Evolutionary conservation across 2,888 invertebrate genomes (phyloP).

Genomic region (Diarsia brunnea): DNA sequence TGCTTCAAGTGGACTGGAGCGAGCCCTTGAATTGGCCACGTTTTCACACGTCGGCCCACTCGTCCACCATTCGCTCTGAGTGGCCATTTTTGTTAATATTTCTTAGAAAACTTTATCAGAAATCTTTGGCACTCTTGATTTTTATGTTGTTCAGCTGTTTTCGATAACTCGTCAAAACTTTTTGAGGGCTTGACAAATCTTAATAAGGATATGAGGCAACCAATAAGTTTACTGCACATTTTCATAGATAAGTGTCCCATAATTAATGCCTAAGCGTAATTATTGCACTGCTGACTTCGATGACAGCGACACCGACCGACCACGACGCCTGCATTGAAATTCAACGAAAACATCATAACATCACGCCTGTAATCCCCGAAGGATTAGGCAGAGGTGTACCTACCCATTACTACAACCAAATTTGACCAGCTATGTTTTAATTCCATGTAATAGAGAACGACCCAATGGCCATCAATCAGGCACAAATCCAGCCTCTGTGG

Average conservation of each 20-base stretch:
- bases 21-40: conserved; percentile 65
- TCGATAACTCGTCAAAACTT: not conserved
- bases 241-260: not conserved
- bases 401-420: too few species aligned
- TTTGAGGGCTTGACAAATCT: not conserved
- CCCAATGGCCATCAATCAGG: too few species aligned
- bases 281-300: too few species aligned
- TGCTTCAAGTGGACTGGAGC: conserved; percentile 72
- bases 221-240: not conserved
- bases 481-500: too few species aligned
- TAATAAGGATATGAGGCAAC: not conserved
- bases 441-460: too few species aligned
- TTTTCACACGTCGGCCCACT: conserved; percentile 62
- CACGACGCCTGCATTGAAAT: too few species aligned
- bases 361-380: too few species aligned
- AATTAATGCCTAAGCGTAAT: not conserved
- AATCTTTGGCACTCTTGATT: conserved; percentile 37
- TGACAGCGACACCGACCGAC: too few species aligned
- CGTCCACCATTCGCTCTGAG: conserved; percentile 44
- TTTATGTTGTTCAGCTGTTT: conserved; percentile 15
- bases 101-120: conserved; percentile 48
- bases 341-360: too few species aligned
- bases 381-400: too few species aligned
- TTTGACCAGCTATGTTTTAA: too few species aligned
- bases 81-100: conserved; percentile 51